These are phyloP conservation scores for Sinocyclocheilus anophthalmus DNA, from an alignment of 2,113 vertebrate species.

Conservation along the genomic window DNA sequence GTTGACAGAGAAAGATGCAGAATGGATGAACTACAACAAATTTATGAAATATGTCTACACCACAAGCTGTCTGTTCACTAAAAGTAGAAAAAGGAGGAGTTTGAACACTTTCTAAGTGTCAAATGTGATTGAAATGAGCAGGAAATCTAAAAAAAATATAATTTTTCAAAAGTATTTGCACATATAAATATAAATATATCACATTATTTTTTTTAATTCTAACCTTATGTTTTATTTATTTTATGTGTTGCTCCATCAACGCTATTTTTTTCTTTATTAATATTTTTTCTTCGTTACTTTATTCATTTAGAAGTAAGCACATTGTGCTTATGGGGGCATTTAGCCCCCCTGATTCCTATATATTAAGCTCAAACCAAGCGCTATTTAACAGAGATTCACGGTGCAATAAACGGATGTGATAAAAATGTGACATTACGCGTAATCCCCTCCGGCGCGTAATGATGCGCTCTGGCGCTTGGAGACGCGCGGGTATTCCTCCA, in stretches of 20 bases:
- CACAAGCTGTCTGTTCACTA: background rate
- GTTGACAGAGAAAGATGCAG: background rate
- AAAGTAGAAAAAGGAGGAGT: background rate
- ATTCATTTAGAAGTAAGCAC: background rate
- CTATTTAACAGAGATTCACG: too few relatives aligned
- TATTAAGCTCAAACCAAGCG: background rate
- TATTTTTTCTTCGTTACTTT: background rate
- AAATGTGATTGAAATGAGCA: background rate
- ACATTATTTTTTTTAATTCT: background rate
- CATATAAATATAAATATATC: too few relatives aligned
- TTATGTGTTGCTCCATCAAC: background rate
- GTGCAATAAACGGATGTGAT: background rate
- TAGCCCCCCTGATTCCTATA: background rate
- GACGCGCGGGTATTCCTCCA: conserved; percentile 48
- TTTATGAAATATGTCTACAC: background rate
- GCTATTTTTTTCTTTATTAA: background rate
- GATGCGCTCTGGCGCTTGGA: conserved; percentile 24
- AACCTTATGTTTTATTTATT: background rate
- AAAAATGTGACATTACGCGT: background rate
- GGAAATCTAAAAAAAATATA: background rate
- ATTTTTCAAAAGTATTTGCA: too few relatives aligned
- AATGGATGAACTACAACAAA: background rate
- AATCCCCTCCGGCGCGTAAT: conserved; percentile 3
- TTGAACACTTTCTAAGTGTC: background rate
- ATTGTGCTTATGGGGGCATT: background rate